Base-by-base conservation (phyloP, 1,140 invertebrate genomes). In the Eubasilissa regina region DNA sequence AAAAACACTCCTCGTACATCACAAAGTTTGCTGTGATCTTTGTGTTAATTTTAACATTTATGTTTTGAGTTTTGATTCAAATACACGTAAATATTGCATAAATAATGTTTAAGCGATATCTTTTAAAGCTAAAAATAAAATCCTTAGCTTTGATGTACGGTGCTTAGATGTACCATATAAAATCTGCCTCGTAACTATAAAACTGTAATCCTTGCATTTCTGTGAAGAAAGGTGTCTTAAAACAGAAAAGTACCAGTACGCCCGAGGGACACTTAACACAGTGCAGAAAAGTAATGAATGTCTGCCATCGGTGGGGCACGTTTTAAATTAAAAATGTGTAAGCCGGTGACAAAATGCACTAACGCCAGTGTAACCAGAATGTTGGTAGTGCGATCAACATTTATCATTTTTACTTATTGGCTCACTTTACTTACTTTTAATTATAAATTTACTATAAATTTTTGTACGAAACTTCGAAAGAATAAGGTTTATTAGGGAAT, bases 281-380 rank as follows among this genome's bases (percentile, higher is more conserved):
- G 48, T 51, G 48, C 48, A 13, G 48, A 51, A n/a, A n/a, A 21
- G 25, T 64, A 64, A 25, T 25, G 35, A 64, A 64, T 64, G 19
- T 25, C 19, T 43, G n/a, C 60, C 60, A 43, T 64, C 60, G 35
- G n/a, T n/a, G 60, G 19, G 19, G 60, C 60, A 64, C 60, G 60
- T 64, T 64, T 44, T 64, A 64, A 64, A 64, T 64, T 64, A 64
- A 64, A 25, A 10, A 64, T 25, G 25, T 35, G 48, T 51, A 51
- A 51, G 48, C 11, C 48, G 11, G 48, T 13, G 48, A 15, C 11
- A 15, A 51, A 51, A 51, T 51, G 48, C 1, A 51, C 11, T 15
- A 51, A 0, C n/a, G n/a, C 11, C 48, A 15, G 9, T 8, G 11
- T 8, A 51, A 3, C 8, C n/a, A 15, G 11, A 15, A 51, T 13